Evolutionary conservation across 2,888 invertebrate genomes (phyloP), one percentile per base, ranked within the genome.

Genomic region (Pachycephus smyrnensis): DNA sequence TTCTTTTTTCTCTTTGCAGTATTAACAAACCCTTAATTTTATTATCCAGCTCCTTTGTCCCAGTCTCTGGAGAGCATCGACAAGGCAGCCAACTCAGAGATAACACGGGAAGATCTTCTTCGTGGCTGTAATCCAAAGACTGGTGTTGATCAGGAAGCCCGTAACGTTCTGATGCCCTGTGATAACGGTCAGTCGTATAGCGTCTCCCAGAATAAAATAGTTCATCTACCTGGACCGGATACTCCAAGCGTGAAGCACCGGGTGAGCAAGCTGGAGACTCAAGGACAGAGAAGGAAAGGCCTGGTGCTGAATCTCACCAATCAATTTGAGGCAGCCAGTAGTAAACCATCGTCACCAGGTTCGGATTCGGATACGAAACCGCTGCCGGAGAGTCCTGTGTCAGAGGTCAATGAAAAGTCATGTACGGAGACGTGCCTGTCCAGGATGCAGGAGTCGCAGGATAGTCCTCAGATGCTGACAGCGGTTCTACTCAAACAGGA

Each of bases 121-220:
- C 89, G 89, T n/a, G 84, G 85, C 23, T 85, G 86, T n/a, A 87
- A 87, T 89, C 92, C 81, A 84, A 93, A 89, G 90, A 92, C 82
- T 87, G 81, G 82, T n/a, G 86, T 87, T 75, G 93, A 93, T 81
- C 93, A 94, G 81, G 94, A 94, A 88, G 94, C 95, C n/a, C 93
- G 95, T 73, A 96, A 97, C 90, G 95, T 96, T 90, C 93, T 97
- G 82, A 95, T 97, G 94, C 96, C 97, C 1, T 97, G 96, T 90
- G 96, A 95, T 86, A 96, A 96, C 91, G 97, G 97, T 68, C 94
- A 96, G 86, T 95, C 96, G 84, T 97, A 97, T 92, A 97, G 97
- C 90, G 97, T 97, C 37, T 97, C 97, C 73, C 97, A 97, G 86
- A 97, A 97, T 92, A 96, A 97, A 93, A 97, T 97, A 87, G 95